Base-by-base conservation (phyloP, 1,140 invertebrate genomes). In the Pogonomyrmex californicus region DNA sequence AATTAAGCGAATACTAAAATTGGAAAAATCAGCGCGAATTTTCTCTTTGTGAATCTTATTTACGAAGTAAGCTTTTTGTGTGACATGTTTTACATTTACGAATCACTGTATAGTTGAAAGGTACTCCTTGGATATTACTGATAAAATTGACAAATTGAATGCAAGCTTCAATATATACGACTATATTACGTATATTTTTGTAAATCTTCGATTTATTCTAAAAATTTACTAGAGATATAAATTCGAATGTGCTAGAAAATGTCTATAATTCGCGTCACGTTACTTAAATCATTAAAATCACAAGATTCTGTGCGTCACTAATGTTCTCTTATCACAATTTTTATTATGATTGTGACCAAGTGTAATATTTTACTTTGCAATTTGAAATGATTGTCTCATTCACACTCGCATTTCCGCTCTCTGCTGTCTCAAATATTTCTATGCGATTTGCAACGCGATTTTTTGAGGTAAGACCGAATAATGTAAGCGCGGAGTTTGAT, bases 51-150 rank as follows among this genome's bases (percentile, higher is more conserved):
- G 12, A 71, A 3, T 73, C 68, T 44, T 14, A 6, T 44, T 47
- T 5, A 17, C 9, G 14, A 58, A 70, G 10, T 73, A 23, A 49
- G 10, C 17, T 47, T 54, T 41, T 51, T 49, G 36, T 5, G 38
- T 82, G 41, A 82, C 17, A 47, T 82, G 17, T 30, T 44, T 82
- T 56, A 30, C 4, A 82, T 44, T 73, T 47, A 83, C 47, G 23
- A 68, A 79, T 70, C 14, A 17, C 70, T 38, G 47, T 83, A 54
- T 68, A 49, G 51, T 77, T 76, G 75, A 44, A 88, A 86, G 51
- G 49, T 79, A 54, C 87, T 86, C 79, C 66, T 88, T 73, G 73
- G 88, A 85, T 88, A 88, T 88, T 88, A 78, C 36, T 58, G 49
- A 85, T 14, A 70, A 49, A 75, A 73, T 83, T 47, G 41, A 60